Evolutionary conservation across 2,888 invertebrate genomes (phyloP), one percentile per base, ranked within the genome.

Genomic region (Andrena dorsata): DNA sequence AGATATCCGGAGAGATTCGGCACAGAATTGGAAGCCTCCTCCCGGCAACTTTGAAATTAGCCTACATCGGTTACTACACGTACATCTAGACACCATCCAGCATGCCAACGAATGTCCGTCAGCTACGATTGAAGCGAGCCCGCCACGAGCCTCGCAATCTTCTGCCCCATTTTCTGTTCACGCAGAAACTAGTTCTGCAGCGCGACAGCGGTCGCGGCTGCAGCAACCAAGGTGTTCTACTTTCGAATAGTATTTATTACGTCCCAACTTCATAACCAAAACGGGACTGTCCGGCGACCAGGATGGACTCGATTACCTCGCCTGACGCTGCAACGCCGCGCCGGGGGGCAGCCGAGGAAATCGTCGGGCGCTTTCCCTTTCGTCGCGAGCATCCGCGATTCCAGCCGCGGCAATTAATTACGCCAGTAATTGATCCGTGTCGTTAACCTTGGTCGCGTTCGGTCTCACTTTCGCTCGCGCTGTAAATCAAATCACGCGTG

Each of bases 401-500:
- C 49, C 47, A 13, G 26, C 69, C 20, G 23, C 16, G 56, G 49
- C 35, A 41, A 71, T 82, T 80, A 86, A 80, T 81, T 69, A 68
- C 82, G 61, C 60, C 63, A 23, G 72, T 82, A 73, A 81, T 84
- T 74, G 77, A 80, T 64, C 76, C 28, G 68, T 74, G 69, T 80
- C 76, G 76, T 80, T 76, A 80, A 82, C 69, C 80, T 73, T 72
- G 84, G 74, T 79, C 82, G 60, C 51, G 64, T 74, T 28, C 26
- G 6, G 47, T 80, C 70, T 87, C 81, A 80, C 81, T 87, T 87
- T 87, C 77, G 79, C 70, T 32, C 23, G 28, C 23, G 78, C 79
- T 70, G 87, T 56, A 51, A 87, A 79, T 80, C 87, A 53, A 83
- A 83, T 87, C 85, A 87, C 76, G 85, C 75, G 66, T 61, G 80